Evolutionary conservation across 1,140 invertebrate genomes (phyloP).

Genomic region (Diachasmimorpha longicaudata): DNA sequence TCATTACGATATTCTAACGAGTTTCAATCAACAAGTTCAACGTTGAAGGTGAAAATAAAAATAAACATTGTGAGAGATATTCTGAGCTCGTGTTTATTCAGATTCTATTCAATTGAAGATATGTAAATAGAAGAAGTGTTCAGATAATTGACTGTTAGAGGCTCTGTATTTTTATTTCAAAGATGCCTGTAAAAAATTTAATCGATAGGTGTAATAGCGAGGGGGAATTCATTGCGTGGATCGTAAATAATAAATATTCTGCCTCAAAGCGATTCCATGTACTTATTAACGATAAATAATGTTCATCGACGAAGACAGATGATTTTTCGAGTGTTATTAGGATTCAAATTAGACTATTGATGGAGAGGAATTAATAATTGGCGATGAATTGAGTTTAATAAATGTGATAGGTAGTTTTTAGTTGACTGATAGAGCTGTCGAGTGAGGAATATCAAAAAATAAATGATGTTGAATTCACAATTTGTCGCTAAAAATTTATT

Average conservation of each 20-base stretch:
- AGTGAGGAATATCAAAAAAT: not conserved
- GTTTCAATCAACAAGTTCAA: not conserved
- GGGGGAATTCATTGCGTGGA: too few relatives aligned
- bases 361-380: not conserved
- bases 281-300: not conserved
- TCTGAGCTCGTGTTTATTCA: not conserved
- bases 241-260: not conserved
- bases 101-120: not conserved
- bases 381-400: not conserved
- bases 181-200: too few relatives aligned
- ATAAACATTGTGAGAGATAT: too few relatives aligned
- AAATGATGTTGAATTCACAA: not conserved
- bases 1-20: not conserved
- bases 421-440: not conserved
- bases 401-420: constrained; percentile 3
- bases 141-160: not conserved
- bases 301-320: not conserved
- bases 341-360: not conserved
- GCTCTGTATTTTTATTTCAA: too few relatives aligned
- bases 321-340: not conserved
- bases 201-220: too few relatives aligned
- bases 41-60: not conserved
- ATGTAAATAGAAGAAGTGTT: not conserved
- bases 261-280: not conserved
- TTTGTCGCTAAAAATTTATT: not conserved